Percentiles rank a stretch among this genome's conserved stretches.
phyloP scores from a whole-genome alignment of 2,113 vertebrate genomes.

The Rhipidura dahli region DNA sequence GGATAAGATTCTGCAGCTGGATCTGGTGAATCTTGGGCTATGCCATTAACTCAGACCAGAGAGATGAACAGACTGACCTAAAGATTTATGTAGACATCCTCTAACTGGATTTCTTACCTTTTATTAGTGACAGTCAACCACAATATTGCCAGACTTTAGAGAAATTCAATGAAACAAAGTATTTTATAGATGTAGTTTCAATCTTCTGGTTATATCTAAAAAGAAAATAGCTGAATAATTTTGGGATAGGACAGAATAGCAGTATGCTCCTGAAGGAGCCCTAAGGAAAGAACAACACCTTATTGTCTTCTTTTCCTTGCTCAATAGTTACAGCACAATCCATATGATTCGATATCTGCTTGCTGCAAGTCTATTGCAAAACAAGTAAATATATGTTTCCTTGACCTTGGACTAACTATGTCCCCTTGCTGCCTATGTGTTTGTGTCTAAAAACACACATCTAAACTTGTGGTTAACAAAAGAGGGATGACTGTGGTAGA shows the following conservation, averaged over 20 bases:
- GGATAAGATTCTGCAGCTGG: background rate
- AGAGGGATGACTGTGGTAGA: background rate
- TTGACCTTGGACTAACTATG: background rate
- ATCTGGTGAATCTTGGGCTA: background rate
- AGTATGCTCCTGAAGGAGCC: background rate
- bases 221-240: background rate
- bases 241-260: background rate
- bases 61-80: background rate
- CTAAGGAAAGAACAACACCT: background rate
- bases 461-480: background rate
- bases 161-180: background rate
- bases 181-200: background rate
- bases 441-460: background rate
- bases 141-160: background rate
- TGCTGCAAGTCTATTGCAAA: background rate
- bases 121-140: background rate
- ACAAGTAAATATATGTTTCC: background rate
- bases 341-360: background rate
- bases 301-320: background rate
- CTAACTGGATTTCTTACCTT: background rate
- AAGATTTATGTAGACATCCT: background rate
- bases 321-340: background rate
- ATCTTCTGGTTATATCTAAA: background rate
- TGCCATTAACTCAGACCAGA: background rate
- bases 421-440: accelerated